Evolutionary conservation across 2,113 vertebrate species (phyloP), one percentile per base, ranked within the genome.

Genomic region (Ctenomys sociabilis): DNA sequence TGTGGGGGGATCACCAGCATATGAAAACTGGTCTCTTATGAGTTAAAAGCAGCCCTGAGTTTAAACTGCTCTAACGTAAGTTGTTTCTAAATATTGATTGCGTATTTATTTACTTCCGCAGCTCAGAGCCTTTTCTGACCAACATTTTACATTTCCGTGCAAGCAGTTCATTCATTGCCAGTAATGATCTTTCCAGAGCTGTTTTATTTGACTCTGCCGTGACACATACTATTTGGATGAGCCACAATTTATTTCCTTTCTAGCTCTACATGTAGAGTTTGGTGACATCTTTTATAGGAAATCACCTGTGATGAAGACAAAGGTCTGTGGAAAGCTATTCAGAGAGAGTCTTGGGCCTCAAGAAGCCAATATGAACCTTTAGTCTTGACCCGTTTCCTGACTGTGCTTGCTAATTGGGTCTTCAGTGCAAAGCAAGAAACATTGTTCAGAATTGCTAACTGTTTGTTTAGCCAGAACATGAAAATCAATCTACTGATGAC

Each of bases 351-450:
- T 93, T 93, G 91, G 43, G 75, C 94, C 92, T 97, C 28, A 10
- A 82, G 98, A 45, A 95, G 78, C 85, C 52, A 89, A 54, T 95
- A 57, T 93, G 92, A 94, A 97, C 97, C 28, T 68, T 12, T 35
- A 80, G 94, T 98, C 92, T 95, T 92, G 98, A 98, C 98, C 98
- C 98, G n/a, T 97, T 98, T 96, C 98, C 98, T 98, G 98, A 98
- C 97, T 88, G 73, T 95, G 78, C 97, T 98, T 97, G 97, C 98
- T 99, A 99, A 98, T 98, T 98, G 98, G 98, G 90, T 96, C 85
- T 45, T 98, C 94, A 96, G 88, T 96, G 97, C 93, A 96, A 90
- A 96, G 97, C 92, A 82, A 21, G 95, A 95, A 97, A 94, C 83
- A 96, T 28, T 57, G 86, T 91, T 94, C 83, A 96, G 93, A 57